Percentiles rank a stretch among this genome's conserved stretches.
Evolutionary conservation across 2,888 invertebrate genomes (phyloP).

Genomic region (Isoperla grammatica): DNA sequence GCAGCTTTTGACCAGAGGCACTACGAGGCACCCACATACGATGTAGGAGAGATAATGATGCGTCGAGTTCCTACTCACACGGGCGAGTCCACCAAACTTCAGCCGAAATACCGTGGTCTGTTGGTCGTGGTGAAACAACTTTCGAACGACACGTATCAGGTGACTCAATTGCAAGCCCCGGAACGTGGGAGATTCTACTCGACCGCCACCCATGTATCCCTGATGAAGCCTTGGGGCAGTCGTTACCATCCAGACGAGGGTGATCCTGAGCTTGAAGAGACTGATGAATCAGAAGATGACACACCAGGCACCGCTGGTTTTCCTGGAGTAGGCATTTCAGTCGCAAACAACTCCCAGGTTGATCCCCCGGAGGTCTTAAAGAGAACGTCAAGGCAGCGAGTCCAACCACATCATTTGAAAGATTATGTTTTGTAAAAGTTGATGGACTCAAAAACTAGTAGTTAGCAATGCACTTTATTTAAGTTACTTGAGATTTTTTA

Average conservation of each 20-base stretch:
- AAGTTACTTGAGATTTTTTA: too few relatives aligned
- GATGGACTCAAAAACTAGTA: too few relatives aligned
- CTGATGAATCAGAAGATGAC: slow-evolving; percentile 10
- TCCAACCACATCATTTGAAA: too few relatives aligned
- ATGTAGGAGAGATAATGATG: neutral
- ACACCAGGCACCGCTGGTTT: neutral
- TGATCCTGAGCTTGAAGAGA: slow-evolving; percentile 23
- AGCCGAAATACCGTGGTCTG: neutral
- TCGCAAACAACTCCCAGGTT: too few relatives aligned
- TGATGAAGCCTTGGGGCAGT: slow-evolving; percentile 15
- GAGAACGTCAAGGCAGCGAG: too few relatives aligned
- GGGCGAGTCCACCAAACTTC: slow-evolving; percentile 13
- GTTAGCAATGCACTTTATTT: too few relatives aligned
- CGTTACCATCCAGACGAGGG: slow-evolving; percentile 1
- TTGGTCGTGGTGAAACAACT: neutral
- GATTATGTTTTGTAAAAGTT: too few relatives aligned
- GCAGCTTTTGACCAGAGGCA: neutral
- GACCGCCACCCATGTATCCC: slow-evolving; percentile 8
- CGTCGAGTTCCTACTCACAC: neutral
- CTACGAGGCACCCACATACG: neutral
- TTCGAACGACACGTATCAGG: neutral
- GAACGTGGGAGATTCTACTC: slow-evolving; percentile 2
- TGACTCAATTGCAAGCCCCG: neutral
- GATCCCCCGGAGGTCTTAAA: too few relatives aligned
- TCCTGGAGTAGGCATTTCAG: too few relatives aligned